Percentiles rank a stretch among this genome's conserved stretches.
Evolutionary conservation across 2,888 invertebrate species (phyloP).

Genomic region (Congeria kusceri): DNA sequence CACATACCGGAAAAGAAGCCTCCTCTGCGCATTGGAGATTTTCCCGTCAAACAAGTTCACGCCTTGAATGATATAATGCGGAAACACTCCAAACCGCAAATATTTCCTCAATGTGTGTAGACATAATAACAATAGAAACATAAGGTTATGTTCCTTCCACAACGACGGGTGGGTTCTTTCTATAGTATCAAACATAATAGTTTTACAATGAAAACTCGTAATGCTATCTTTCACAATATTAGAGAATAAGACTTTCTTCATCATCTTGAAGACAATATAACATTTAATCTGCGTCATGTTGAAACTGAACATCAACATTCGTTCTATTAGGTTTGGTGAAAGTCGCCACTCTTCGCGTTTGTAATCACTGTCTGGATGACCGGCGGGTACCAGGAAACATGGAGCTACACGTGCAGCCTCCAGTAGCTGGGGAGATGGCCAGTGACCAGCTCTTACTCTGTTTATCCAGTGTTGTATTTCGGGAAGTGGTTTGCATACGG

Average conservation of each 20-base stretch:
- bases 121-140: not conserved
- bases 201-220: conserved; percentile 32
- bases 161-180: conserved; percentile 13
- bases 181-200: not conserved
- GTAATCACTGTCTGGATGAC: conserved; percentile 15
- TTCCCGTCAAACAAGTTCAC: too few relatives aligned
- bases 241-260: conserved; percentile 9
- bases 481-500: too few relatives aligned
- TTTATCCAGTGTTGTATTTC: too few relatives aligned
- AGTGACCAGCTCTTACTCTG: too few relatives aligned
- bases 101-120: too few relatives aligned
- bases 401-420: too few relatives aligned
- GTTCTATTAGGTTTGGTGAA: conserved; percentile 21
- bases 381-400: conserved; percentile 21
- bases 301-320: conserved; percentile 17
- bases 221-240: conserved; percentile 7
- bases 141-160: conserved; percentile 7
- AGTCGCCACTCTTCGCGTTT: conserved; percentile 26
- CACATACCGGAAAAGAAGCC: too few relatives aligned
- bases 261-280: conserved; percentile 20
- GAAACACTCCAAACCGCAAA: too few relatives aligned
- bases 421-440: too few relatives aligned
- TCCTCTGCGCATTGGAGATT: too few relatives aligned
- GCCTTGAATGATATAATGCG: too few relatives aligned
- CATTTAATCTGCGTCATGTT: conserved; percentile 20